Conservation (phyloP, 2,888 invertebrate species). For the Pristionchus fissidentatus region DNA sequence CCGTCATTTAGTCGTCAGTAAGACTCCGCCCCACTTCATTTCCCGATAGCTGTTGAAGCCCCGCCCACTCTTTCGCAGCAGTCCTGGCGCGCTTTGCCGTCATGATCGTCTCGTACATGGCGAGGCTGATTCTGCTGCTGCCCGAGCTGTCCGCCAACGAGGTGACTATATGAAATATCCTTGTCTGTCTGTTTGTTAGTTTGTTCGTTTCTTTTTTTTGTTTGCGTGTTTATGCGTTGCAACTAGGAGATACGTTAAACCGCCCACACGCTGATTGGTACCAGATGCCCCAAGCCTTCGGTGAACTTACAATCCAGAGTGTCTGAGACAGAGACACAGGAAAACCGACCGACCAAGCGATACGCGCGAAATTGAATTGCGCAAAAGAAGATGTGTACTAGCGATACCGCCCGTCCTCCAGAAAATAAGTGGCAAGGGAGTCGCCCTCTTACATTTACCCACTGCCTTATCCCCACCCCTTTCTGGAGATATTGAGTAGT, state of each 20-base stretch:
- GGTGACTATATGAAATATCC: background rate
- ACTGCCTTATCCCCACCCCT: no score
- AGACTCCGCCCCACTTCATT: no score
- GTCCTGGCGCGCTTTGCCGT: conserved; percentile 42
- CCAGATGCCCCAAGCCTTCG: background rate
- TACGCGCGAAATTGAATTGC: background rate
- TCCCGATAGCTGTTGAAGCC: conserved; percentile 1
- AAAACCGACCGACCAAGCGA: no score
- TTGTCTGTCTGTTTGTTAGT: background rate
- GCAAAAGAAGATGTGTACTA: conserved; percentile 16
- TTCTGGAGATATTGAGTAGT: no score
- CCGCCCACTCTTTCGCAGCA: background rate
- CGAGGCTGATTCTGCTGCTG: conserved; percentile 70
- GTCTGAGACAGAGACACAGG: background rate
- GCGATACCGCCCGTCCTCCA: conserved; percentile 19
- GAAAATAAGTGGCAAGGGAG: no score
- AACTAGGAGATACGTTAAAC: no score
- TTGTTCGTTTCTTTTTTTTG: background rate
- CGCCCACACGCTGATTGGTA: background rate
- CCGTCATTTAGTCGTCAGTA: no score
- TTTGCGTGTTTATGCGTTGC: background rate
- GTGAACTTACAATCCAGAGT: no score
- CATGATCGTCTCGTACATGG: conserved; percentile 74
- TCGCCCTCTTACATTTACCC: no score
- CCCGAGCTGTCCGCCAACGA: conserved; percentile 70